Evolutionary conservation across 2,113 vertebrate species (phyloP), one percentile per base, ranked within the genome.

Genomic region (Oryzias celebensis): DNA sequence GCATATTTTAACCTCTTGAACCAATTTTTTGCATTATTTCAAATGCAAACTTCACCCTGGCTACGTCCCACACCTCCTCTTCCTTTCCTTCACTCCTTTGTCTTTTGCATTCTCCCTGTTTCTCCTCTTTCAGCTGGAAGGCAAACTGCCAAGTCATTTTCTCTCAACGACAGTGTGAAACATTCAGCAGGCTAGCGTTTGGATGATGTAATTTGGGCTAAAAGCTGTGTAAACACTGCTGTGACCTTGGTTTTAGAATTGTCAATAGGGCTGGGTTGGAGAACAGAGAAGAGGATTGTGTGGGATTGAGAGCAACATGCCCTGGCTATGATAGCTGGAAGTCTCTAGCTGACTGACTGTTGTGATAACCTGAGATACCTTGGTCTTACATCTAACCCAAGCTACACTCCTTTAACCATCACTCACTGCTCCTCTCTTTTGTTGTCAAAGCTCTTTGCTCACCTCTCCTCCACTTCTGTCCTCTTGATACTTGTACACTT

Each of bases 171-270:
- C 71, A 81, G 80, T 73, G 63, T 45, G 59, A 68, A 65, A 65
- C 75, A 75, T 82, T 80, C 58, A 73, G 68, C 52, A 48, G 58
- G 69, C 81, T 73, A 70, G 71, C 41, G 17, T 82, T 80, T 65
- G 76, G 83, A 82, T 91, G 87, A 91, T 91, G 90, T 91, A 82
- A 92, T 90, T 83, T 81, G 78, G 85, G 80, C 85, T 88, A 87
- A 87, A 88, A 78, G 80, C 86, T 85, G 80, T 84, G 90, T 81
- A 91, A 92, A 90, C 88, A 87, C 78, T 51, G 66, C 70, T 77
- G 73, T 84, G 86, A 88, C 90, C 91, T 88, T 87, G 84, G 83
- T 86, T 83, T 88, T 81, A 81, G 84, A 83, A 86, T 81, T 87
- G 87, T 90, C 85, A 85, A 79, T 85, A 86, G 78, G 83, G 77